Evolutionary conservation across 2,888 invertebrate genomes (phyloP), one percentile per base, ranked within the genome.

Genomic region (Brachypalpus laphriformis): DNA sequence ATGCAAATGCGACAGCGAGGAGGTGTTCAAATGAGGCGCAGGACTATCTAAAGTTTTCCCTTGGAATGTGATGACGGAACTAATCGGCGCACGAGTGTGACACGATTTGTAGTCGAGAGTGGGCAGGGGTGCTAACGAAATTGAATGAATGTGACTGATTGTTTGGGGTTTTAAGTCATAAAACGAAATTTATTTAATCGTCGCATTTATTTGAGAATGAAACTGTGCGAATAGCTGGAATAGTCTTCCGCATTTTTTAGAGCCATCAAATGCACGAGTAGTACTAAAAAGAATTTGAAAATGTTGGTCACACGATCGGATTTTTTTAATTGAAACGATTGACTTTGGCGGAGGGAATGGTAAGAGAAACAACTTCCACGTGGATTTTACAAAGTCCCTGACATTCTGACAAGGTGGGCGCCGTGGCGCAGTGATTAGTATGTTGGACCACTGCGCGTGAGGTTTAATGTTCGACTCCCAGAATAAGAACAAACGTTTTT

Each of bases 11-110:
- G 54, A 63, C 47, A 59, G 20, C 56, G 28, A 51, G 47, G 40
- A 66, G 75, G 66, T 76, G 66, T 76, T 68, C 31, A 22, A 45
- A 57, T 25, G 31, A 37, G 70, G 49, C 11, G 34, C 68, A 68
- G 66, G 59, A 59, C 16, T 51, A 25, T 31, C 28, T 20, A 56
- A 22, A n/a, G 5, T 3, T 47, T 49, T 49, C 14, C 20, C 16
- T 45, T 11, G 25, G 25, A 49, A 42, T 28, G 9, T 14, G 49
- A 31, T 61, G 68, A 61, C 68, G 61, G 77, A 77, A 77, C 59
- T 68, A 34, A 75, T 56, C 42, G 54, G 22, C 28, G 63, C 54
- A n/a, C n/a, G n/a, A n/a, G 45, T 63, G 66, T 49, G 47, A 59
- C 49, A 54, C 57, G 75, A 57, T 28, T 57, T 59, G 40, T 14